phyloP scores from a whole-genome alignment of 2,797 vertebrate species.

The Euthynnus affinis region DNA sequence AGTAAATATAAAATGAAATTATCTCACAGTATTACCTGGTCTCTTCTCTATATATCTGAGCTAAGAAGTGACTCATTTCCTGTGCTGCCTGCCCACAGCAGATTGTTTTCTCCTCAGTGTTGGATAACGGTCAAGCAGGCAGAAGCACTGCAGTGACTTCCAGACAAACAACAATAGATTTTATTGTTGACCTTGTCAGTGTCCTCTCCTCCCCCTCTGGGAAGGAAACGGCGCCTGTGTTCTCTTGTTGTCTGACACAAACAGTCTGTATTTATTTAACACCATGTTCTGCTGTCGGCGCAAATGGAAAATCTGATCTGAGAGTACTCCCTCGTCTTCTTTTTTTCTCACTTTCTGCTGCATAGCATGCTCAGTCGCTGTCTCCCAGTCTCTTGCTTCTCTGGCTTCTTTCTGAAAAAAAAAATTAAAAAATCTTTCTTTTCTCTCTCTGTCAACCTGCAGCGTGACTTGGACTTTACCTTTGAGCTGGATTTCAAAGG shows the following conservation, averaged over 20 bases:
- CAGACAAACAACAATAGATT: constrained; percentile 60
- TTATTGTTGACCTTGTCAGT: constrained; percentile 62
- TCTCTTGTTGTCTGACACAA: constrained; percentile 36
- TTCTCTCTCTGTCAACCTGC: constrained; percentile 39
- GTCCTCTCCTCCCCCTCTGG: constrained; percentile 42
- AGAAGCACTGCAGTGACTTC: constrained; percentile 37
- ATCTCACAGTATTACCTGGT: not conserved
- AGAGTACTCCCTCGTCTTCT: not conserved
- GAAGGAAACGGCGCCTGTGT: not conserved
- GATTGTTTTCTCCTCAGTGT: constrained; percentile 39
- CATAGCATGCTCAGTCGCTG: constrained; percentile 6
- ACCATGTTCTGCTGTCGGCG: constrained; percentile 24
- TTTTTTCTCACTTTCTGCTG: not conserved
- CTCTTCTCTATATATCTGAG: not conserved
- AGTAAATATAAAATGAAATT: not conserved
- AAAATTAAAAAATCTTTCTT: not conserved
- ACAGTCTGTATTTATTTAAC: constrained; percentile 33
- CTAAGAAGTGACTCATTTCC: constrained; percentile 25
- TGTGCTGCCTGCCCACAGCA: constrained; percentile 18
- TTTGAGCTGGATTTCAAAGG: constrained; percentile 99
- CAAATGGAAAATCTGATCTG: constrained; percentile 8
- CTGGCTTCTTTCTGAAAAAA: not conserved
- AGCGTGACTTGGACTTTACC: constrained; percentile 98
- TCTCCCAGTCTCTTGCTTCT: not conserved
- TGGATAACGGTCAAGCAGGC: constrained; percentile 27